A percentile compares a stretch with the other conserved stretches of the same genome.
phyloP scores from a whole-genome alignment of 2,888 invertebrate genomes.

The Monoplex corrugatus region DNA sequence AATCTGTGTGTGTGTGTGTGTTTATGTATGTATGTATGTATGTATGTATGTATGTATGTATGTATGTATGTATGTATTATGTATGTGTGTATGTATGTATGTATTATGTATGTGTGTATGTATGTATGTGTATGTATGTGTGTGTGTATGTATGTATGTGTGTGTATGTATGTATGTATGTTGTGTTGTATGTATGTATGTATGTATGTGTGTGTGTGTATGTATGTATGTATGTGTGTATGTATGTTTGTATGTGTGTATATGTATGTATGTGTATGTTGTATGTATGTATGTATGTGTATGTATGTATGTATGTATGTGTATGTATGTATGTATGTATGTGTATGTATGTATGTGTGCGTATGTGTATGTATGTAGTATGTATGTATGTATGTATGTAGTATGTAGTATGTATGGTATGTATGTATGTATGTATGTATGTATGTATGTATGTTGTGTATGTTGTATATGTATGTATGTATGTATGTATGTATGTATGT shows the following conservation, averaged over 20 bases:
- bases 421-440: too few species aligned
- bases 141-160: not conserved
- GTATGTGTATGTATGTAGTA: not conserved
- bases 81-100: too few species aligned
- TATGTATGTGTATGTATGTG: not conserved
- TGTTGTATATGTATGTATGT: not conserved
- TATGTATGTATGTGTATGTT: not conserved
- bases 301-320: too few species aligned
- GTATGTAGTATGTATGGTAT: too few species aligned
- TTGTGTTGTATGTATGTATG: not conserved
- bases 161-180: constrained; percentile 1
- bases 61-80: too few species aligned
- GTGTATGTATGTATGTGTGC: not conserved
- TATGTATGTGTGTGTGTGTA: not conserved
- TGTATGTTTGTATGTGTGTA: constrained; percentile 27
- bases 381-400: too few species aligned
- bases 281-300: too few species aligned
- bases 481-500: not conserved
- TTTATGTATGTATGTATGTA: too few species aligned
- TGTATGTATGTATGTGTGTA: not conserved
- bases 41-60: too few species aligned
- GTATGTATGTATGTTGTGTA: too few species aligned
- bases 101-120: too few species aligned
- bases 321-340: not conserved
- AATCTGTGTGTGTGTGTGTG: not conserved